Conservation (phyloP, 1,140 invertebrate genomes). For the Heliconius nattereri region DNA sequence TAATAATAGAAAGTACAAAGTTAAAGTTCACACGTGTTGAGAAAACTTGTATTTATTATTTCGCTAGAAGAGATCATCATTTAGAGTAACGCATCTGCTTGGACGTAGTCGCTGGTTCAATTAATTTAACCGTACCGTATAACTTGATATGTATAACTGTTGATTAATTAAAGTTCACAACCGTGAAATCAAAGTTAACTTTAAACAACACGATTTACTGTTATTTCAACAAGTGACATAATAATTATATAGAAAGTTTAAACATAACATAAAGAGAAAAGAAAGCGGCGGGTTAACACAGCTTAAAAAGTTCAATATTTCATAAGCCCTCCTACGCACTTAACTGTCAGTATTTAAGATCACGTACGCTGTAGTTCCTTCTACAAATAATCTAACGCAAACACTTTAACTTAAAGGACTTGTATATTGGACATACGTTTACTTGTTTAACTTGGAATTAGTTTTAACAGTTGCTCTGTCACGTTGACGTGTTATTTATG, state of each 20-base stretch:
- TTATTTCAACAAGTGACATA: not conserved
- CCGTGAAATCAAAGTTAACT: not conserved
- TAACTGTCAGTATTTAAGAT: conserved; percentile 50
- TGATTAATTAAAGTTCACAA: conserved; percentile 1
- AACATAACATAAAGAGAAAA: conserved; percentile 32
- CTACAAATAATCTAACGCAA: conserved; percentile 55
- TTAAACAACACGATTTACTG: not conserved
- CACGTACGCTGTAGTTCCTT: conserved; percentile 49
- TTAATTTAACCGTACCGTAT: not conserved
- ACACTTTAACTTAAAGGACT: conserved; percentile 65
- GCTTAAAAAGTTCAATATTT: conserved; percentile 35
- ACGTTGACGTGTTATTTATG: conserved; percentile 19
- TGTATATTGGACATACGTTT: conserved; percentile 56
- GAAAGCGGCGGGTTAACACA: conserved; percentile 37
- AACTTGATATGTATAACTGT: conserved; percentile 2
- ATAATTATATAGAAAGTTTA: conserved; percentile 6
- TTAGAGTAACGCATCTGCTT: not conserved
- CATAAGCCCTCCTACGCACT: conserved; percentile 50
- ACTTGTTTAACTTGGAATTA: conserved; percentile 55
- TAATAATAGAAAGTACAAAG: conserved; percentile 24
- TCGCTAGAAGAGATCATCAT: not conserved
- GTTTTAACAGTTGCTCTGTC: conserved; percentile 43
- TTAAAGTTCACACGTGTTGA: conserved; percentile 38
- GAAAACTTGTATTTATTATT: not conserved
- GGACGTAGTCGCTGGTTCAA: not conserved